These are phyloP conservation scores for Anthonomus grandis DNA, from an alignment of 1,140 invertebrate species.

Conservation along the genomic window DNA sequence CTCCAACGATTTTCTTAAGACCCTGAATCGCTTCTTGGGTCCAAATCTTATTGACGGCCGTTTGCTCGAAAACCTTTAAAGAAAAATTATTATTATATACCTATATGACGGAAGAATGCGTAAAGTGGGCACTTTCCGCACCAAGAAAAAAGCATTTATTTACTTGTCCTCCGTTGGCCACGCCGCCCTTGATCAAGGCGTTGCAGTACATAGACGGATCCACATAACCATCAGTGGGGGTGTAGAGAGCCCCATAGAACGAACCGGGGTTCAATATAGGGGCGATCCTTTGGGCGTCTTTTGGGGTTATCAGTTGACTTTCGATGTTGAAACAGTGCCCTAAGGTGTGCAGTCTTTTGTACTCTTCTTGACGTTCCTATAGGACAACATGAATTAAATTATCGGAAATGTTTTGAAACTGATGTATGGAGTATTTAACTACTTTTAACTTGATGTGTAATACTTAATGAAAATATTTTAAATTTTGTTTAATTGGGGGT, in stretches of 20 bases:
- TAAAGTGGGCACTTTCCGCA: not conserved
- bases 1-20: constrained; percentile 65
- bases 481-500: not conserved
- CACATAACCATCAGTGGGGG: constrained; percentile 75
- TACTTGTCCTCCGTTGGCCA: constrained; percentile 67
- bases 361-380: constrained; percentile 77
- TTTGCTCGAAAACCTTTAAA: constrained; percentile 70
- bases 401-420: too few species aligned
- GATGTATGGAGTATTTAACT: too few species aligned
- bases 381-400: constrained; percentile 36
- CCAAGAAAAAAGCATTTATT: not conserved
- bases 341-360: constrained; percentile 73
- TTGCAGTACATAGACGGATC: constrained; percentile 78
- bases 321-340: constrained; percentile 75
- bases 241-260: constrained; percentile 73
- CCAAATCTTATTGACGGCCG: constrained; percentile 64
- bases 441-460: too few species aligned
- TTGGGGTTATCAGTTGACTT: constrained; percentile 65
- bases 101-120: not conserved
- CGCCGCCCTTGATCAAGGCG: constrained; percentile 68
- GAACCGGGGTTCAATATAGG: constrained; percentile 72
- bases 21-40: constrained; percentile 52
- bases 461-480: too few species aligned
- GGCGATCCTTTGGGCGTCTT: constrained; percentile 73
- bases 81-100: not conserved